phyloP scores from a whole-genome alignment of 2,797 vertebrate genomes.

The Parauchenoglanis punctatus region DNA sequence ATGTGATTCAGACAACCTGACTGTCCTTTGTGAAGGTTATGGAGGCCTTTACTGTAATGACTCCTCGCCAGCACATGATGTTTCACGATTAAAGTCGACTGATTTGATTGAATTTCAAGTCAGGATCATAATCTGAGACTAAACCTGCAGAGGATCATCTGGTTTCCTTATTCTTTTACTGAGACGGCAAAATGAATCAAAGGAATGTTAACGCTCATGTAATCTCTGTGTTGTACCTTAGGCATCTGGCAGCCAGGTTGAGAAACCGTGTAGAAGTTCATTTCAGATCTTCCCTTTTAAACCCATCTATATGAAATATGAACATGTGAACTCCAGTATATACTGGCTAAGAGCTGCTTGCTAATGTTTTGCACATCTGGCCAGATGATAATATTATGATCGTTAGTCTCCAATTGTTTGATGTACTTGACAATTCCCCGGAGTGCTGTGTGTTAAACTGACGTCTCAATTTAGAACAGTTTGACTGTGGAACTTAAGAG shows the following conservation, averaged over 20 bases:
- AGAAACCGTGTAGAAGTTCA: neutral
- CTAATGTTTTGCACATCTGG: neutral
- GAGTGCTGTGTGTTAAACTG: neutral
- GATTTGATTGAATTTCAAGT: conserved; percentile 4
- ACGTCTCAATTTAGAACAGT: neutral
- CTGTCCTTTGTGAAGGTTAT: conserved; percentile 31
- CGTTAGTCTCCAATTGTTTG: neutral
- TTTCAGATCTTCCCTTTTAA: conserved; percentile 1
- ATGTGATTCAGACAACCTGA: conserved; percentile 23
- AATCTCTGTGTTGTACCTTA: neutral
- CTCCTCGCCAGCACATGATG: neutral
- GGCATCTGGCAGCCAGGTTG: neutral
- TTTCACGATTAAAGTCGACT: neutral
- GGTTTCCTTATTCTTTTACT: neutral
- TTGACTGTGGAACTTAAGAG: neutral
- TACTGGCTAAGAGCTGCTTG: neutral
- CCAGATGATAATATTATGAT: neutral
- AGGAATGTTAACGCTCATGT: neutral
- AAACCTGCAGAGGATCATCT: neutral
- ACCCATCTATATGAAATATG: neutral
- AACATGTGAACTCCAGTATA: neutral
- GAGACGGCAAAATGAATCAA: neutral
- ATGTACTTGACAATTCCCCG: neutral
- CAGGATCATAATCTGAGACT: conserved; percentile 9
- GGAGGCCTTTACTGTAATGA: conserved; percentile 6